Evolutionary conservation across 2,797 vertebrate species (phyloP), one percentile per base, ranked within the genome.

Genomic region (Eupleurogrammus muticus): DNA sequence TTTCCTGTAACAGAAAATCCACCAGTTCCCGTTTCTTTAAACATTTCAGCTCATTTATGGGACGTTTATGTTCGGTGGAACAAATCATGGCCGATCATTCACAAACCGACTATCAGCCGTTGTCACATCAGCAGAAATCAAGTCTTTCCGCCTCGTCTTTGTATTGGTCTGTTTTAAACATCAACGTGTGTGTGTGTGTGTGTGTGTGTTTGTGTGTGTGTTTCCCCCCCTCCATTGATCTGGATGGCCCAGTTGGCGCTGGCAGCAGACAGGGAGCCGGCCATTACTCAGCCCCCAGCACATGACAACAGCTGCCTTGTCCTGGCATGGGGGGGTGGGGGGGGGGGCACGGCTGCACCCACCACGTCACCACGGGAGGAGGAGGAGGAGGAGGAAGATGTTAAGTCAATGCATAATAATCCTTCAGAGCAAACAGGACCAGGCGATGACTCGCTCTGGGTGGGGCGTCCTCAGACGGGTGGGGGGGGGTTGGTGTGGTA

Each of bases 261-360:
- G 71, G 80, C 81, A 77, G 81, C 70, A 85, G 66, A 77, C 79
- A 73, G 65, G 69, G 81, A 87, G 63, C 40, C 73, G 83, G 82
- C 84, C 88, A 89, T 91, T 88, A 88, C 75, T 79, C 65, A 80
- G 83, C 82, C 81, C 57, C 2, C 19, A 82, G 70, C 81, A 83
- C 88, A 92, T 86, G 87, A 93, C 89, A 93, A 90, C 92, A 88
- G 88, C 90, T 86, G 89, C 81, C 84, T 91, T 92, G 92, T 94
- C 87, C 89, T 56, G 35, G 72, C 77, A 76, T 82, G 85, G 6
- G 28, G n/a, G n/a, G n/a, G n/a, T n/a, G n/a, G 82, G 81, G 86
- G 81, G 55, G 54, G 84, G 66, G 80, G 78, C 85, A 82, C 77
- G 79, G 75, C 84, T 75, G 71, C 69, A 34, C 62, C 42, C 17